phyloP scores from a whole-genome alignment of 2,888 invertebrate species.

The Stenodera caucasica region DNA sequence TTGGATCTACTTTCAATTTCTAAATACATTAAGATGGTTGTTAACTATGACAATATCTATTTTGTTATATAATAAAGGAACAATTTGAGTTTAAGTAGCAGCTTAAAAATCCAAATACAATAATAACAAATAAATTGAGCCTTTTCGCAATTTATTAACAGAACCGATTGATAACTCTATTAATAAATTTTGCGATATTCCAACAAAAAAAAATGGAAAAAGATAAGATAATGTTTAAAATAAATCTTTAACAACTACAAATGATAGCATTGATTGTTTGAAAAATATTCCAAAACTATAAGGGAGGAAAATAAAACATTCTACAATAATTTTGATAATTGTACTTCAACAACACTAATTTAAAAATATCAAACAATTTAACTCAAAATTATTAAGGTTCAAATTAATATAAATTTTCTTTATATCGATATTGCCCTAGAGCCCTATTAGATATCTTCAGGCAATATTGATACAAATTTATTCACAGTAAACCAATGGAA shows the following conservation, averaged over 20 bases:
- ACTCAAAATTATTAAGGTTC: not conserved
- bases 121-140: not conserved
- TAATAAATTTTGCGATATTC: not conserved
- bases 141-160: not conserved
- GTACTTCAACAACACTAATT: not conserved
- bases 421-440: not conserved
- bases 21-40: slow-evolving; percentile 6
- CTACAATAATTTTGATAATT: not conserved
- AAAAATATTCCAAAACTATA: not conserved
- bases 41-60: not conserved
- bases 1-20: slow-evolving; percentile 9
- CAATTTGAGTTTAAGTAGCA: not conserved
- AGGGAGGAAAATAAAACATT: not conserved
- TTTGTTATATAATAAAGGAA: not conserved
- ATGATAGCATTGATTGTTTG: not conserved
- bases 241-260: not conserved
- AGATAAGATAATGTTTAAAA: not conserved
- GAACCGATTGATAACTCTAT: not conserved
- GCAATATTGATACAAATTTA: not conserved
- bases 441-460: not conserved
- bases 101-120: not conserved
- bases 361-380: not conserved
- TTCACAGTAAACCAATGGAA: not conserved
- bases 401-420: not conserved
- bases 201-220: not conserved